Conservation (phyloP, 2,113 vertebrate genomes). For the Coreoperca whiteheadi region DNA sequence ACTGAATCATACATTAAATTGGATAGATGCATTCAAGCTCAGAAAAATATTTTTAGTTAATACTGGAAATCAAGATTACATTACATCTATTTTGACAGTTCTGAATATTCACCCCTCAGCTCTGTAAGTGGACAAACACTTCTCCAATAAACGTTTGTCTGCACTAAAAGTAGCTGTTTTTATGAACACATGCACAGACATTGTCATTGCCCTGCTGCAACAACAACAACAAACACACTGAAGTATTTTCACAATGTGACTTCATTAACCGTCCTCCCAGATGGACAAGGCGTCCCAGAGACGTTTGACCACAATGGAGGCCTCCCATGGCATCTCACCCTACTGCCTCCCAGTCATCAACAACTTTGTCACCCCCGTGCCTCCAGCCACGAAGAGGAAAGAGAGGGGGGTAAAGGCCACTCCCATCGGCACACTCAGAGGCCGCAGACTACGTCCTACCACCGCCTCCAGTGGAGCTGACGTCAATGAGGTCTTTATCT, state of each 20-base stretch:
- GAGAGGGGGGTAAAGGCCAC: constrained; percentile 61
- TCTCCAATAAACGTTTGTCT: not conserved
- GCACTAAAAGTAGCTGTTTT: not conserved
- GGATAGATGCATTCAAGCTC: not conserved
- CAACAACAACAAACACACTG: not conserved
- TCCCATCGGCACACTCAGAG: constrained; percentile 65
- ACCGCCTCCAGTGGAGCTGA: constrained; percentile 81
- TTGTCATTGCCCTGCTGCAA: not conserved
- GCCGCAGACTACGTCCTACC: constrained; percentile 83
- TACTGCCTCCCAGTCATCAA: constrained; percentile 87
- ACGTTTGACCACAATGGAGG: constrained; percentile 67
- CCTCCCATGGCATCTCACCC: constrained; percentile 74
- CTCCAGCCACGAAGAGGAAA: constrained; percentile 79
- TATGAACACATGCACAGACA: not conserved
- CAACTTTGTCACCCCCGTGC: constrained; percentile 83
- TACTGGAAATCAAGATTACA: no score
- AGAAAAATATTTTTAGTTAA: not conserved
- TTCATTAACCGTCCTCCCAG: constrained; percentile 78
- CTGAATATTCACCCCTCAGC: not conserved
- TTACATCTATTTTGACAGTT: no score
- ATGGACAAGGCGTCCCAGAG: constrained; percentile 79
- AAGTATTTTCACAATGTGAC: not conserved
- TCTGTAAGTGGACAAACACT: not conserved
- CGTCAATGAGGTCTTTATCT: constrained; percentile 72
- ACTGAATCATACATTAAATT: not conserved